Evolutionary conservation across 2,113 vertebrate genomes (phyloP), one percentile per base, ranked within the genome.

Genomic region (Orcinus orca): DNA sequence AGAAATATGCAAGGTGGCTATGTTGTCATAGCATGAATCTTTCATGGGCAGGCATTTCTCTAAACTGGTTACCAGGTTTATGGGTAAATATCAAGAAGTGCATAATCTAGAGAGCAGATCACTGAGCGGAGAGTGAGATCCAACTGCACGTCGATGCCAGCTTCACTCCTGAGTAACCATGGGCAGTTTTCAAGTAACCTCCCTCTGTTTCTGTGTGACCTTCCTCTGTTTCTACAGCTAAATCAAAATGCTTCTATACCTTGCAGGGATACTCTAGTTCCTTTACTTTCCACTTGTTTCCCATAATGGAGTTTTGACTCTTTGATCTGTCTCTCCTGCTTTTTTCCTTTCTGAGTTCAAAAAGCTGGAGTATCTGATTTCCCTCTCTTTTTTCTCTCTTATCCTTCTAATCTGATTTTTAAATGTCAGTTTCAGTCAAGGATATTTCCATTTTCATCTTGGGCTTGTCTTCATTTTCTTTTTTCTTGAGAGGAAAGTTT

Each of bases 381-480:
- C 63, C 50, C 12, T 87, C n/a, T 97, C 15, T 20, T 81, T 85
- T 95, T 68, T 94, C 33, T 73, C 76, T 93, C 74, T 94, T 87
- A 83, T 92, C 63, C 74, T 92, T 81, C 65, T 68, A 93, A 87
- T 96, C 70, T 96, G 36, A 83, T 53, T 73, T 95, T 95, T 96
- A 96, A 97, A 96, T 96, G 92, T 92, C 88, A 94, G 47, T 80
- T 93, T 97, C 93, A 95, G 68, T 86, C 73, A 96, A 95, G n/a
- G 53, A n/a, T 83, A 60, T 96, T 97, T 86, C 79, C 79, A 8
- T 53, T 93, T 89, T 89, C 86, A 81, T 87, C 53, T 31, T 74
- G 6, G 73, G 33, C 15, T 47, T 93, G 67, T 65, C 62, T 86
- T 91, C 23, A 25, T 79, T 93, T 70, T 14, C 65, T 44, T 60